These are phyloP conservation scores for Monarcha castaneiventris DNA, from an alignment of 2,113 vertebrate species.

Conservation along the genomic window DNA sequence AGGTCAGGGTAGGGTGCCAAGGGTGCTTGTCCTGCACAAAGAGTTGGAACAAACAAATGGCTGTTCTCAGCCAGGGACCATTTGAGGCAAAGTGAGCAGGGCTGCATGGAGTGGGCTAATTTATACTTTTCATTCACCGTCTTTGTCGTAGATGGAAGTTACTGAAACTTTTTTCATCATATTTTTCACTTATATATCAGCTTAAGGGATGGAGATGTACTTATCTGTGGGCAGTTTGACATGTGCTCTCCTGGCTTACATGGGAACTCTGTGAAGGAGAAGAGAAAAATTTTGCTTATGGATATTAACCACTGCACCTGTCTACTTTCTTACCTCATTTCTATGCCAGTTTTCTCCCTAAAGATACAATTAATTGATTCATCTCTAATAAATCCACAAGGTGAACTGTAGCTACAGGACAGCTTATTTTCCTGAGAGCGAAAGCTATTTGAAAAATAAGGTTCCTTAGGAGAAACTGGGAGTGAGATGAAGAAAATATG, in stretches of 20 bases:
- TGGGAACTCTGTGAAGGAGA: neutral
- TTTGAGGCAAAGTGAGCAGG: neutral
- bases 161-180: neutral
- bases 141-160: neutral
- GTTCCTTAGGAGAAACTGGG: neutral
- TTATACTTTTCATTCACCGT: neutral
- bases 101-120: neutral
- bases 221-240: neutral
- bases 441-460: neutral
- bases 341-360: neutral
- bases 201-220: neutral
- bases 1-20: accelerated
- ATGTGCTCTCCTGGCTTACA: neutral
- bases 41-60: neutral
- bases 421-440: neutral
- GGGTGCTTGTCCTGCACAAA: accelerated
- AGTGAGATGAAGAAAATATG: neutral
- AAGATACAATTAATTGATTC: neutral
- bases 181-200: neutral
- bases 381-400: neutral
- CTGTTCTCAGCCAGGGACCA: neutral
- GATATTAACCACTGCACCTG: neutral
- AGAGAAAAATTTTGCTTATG: neutral
- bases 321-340: neutral
- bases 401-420: neutral